Percentiles rank a stretch among this genome's conserved stretches.
Conservation (phyloP, 2,113 vertebrate genomes). For the Ploceus nigricollis region DNA sequence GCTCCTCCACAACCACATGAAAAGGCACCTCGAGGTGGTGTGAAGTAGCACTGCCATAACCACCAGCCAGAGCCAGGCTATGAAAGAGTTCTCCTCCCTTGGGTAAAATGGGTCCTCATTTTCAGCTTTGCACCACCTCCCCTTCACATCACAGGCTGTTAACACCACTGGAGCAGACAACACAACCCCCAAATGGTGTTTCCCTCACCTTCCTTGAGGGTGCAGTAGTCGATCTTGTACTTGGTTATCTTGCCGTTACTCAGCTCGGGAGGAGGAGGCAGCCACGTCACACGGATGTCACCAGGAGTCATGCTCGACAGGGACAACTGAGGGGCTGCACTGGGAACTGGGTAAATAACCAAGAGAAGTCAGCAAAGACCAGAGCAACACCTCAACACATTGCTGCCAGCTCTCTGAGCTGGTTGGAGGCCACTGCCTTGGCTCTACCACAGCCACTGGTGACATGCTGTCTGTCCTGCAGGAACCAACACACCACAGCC, state of each 20-base stretch:
- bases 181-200: not conserved
- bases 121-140: not conserved
- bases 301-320: conserved; percentile 87
- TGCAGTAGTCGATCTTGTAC: conserved; percentile 90
- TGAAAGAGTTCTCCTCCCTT: not conserved
- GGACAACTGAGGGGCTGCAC: conserved; percentile 86
- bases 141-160: not conserved
- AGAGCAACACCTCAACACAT: not conserved
- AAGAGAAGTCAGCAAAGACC: not conserved
- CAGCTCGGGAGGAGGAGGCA: conserved; percentile 83
- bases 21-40: not conserved
- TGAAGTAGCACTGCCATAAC: not conserved
- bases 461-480: not conserved
- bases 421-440: not conserved
- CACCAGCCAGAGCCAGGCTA: not conserved
- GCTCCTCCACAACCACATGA: not conserved
- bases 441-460: not conserved
- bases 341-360: conserved; percentile 80
- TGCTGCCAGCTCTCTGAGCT: not conserved
- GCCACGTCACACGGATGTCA: conserved; percentile 90
- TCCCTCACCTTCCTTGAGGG: conserved; percentile 85
- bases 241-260: conserved; percentile 86
- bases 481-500: not conserved
- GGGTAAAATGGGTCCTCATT: not conserved
- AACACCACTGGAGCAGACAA: not conserved